Evolutionary conservation across 2,888 invertebrate genomes (phyloP), one percentile per base, ranked within the genome.

Genomic region (Thereva nobilitata): DNA sequence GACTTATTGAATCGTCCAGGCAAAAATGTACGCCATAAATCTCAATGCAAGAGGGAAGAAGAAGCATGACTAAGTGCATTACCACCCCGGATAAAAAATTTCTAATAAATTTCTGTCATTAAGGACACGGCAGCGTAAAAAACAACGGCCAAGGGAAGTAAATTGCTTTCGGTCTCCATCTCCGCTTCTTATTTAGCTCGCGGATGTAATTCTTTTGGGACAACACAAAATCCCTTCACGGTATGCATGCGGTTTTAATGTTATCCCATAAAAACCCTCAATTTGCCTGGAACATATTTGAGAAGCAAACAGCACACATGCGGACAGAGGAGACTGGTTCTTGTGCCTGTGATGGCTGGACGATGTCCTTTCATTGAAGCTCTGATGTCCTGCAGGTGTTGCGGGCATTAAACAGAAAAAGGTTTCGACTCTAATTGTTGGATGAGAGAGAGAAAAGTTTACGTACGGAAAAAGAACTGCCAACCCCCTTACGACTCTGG

Each of bases 311-410:
- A 64, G 52, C 52, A 52, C 53, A 64, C 53, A 40, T 53, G 56
- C n/a, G 52, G 50, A 52, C 34, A 37, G n/a, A 37, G 37, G n/a
- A 10, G 35, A 35, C 50, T 23, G 50, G 10, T 38, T 53, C 53
- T 23, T 23, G 23, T 23, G 23, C 23, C 23, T 1, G 23, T 23
- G 23, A 23, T 23, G 23, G 23, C 23, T 64, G 12, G 53, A 64
- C 34, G 42, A 53, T 49, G 53, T 64, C 52, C 44, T 42, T 53
- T 64, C 53, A 64, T 44, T 53, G 44, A 52, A 64, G 53, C 57
- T 34, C 54, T 68, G 65, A 68, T 65, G 59, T 68, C 68, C 68
- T 68, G 68, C 68, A 68, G 68, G 68, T 68, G 68, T 68, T 68
- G 64, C 68, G 12, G 49, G 52, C 37, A 9, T 10, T 53, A n/a